Conservation (phyloP, 2,888 invertebrate genomes). For the Cheilosia grossa region DNA sequence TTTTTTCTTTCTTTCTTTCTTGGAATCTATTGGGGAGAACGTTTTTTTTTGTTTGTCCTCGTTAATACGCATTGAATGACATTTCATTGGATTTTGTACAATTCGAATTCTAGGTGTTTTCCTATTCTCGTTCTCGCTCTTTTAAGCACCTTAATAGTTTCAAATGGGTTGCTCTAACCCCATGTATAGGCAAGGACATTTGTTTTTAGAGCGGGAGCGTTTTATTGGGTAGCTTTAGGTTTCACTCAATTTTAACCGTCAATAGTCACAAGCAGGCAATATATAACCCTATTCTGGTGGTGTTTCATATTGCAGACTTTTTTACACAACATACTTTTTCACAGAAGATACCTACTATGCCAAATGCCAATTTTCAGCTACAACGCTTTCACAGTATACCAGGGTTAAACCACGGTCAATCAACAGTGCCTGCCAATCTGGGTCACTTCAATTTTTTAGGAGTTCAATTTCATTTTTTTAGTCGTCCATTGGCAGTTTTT, state of each 20-base stretch:
- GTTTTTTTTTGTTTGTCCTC: slow-evolving; percentile 11
- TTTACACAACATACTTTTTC: neutral
- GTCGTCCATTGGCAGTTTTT: neutral
- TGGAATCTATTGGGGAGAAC: slow-evolving; percentile 1
- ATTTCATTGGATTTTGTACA: slow-evolving; percentile 12
- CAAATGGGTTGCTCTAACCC: neutral
- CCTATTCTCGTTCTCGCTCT: neutral
- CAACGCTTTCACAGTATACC: neutral
- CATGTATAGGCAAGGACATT: neutral
- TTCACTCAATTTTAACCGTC: no score
- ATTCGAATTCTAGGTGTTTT: neutral
- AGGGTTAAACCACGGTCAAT: slow-evolving; percentile 22
- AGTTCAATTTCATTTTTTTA: neutral
- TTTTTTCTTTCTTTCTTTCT: neutral
- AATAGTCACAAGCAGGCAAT: neutral
- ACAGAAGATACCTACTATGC: neutral
- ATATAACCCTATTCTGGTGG: neutral
- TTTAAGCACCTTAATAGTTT: neutral
- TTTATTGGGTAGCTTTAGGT: neutral
- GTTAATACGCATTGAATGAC: slow-evolving; percentile 24
- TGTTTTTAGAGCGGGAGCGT: neutral
- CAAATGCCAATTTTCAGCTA: neutral
- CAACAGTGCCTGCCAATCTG: slow-evolving; percentile 27
- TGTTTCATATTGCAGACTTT: neutral
- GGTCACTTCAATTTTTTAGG: slow-evolving; percentile 8